phyloP scores from a whole-genome alignment of 1,140 invertebrate genomes.

The Penaeus indicus region DNA sequence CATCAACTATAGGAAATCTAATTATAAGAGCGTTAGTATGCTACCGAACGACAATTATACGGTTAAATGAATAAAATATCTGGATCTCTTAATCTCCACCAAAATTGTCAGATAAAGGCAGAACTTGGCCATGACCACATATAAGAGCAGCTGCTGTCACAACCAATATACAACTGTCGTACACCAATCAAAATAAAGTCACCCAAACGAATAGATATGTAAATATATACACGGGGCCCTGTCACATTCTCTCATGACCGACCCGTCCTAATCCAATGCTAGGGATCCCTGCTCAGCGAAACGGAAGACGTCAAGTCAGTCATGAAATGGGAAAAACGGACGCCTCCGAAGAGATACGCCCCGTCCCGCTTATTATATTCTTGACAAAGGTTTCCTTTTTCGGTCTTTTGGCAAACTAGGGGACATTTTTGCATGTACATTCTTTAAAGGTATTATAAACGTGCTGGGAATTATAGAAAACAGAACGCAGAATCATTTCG shows the following conservation, averaged over 20 bases:
- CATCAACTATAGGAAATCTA: too few species aligned
- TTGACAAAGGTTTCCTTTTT: not conserved
- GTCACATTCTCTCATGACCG: slow-evolving; percentile 62
- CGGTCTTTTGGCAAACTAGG: not conserved
- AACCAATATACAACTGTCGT: slow-evolving; percentile 61
- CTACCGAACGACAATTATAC: too few species aligned
- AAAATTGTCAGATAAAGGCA: too few species aligned
- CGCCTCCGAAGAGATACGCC: slow-evolving; percentile 43
- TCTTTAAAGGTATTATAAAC: too few species aligned
- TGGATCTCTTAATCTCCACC: too few species aligned
- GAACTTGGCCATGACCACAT: not conserved
- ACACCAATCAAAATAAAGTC: slow-evolving; percentile 63
- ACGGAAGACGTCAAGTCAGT: slow-evolving; percentile 61
- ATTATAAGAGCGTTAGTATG: too few species aligned
- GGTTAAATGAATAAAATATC: too few species aligned
- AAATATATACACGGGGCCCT: slow-evolving; percentile 60
- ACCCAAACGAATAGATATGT: slow-evolving; percentile 61
- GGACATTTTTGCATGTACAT: not conserved
- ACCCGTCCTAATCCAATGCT: slow-evolving; percentile 58
- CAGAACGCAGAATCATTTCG: not conserved
- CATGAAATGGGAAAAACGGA: slow-evolving; percentile 64
- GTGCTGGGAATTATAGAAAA: not conserved
- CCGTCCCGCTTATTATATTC: slow-evolving; percentile 37
- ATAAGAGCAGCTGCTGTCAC: slow-evolving; percentile 35
- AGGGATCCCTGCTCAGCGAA: slow-evolving; percentile 46